Conservation (phyloP, 2,113 vertebrate species). For the Blennius ocellaris region DNA sequence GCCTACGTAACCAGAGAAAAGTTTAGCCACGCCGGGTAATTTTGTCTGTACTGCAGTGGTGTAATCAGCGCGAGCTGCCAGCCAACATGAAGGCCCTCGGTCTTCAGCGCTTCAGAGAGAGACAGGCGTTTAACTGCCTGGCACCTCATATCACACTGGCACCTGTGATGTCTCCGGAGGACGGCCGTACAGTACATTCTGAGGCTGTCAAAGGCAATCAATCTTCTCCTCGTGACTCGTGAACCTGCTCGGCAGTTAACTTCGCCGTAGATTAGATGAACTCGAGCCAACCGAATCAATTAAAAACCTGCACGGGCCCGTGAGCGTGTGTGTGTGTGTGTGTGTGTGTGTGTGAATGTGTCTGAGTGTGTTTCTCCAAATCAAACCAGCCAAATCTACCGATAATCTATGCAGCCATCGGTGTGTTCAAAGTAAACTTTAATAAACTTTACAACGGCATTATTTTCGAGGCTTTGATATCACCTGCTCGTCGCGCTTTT, state of each 20-base stretch:
- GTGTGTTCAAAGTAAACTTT: constrained; percentile 39
- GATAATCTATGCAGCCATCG: constrained; percentile 21
- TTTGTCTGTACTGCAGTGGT: not conserved
- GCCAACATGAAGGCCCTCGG: constrained; percentile 10
- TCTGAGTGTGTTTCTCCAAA: constrained; percentile 1
- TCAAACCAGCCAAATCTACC: constrained; percentile 4
- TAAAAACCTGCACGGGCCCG: constrained; percentile 5
- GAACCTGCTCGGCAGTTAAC: constrained; percentile 31
- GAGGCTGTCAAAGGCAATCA: constrained; percentile 36
- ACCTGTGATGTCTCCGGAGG: constrained; percentile 40
- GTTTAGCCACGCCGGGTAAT: not conserved
- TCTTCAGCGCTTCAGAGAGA: constrained; percentile 18
- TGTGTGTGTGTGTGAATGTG: too few relatives aligned
- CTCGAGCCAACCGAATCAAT: constrained; percentile 16
- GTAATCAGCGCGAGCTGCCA: constrained; percentile 7
- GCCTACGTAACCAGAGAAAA: not conserved
- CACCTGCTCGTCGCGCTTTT: constrained; percentile 69
- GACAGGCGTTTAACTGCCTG: constrained; percentile 37
- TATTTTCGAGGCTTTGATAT: constrained; percentile 81
- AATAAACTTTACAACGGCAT: constrained; percentile 48
- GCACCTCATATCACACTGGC: constrained; percentile 39
- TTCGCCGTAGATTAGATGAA: constrained; percentile 13
- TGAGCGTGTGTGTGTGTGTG: not conserved
- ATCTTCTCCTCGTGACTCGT: constrained; percentile 17
- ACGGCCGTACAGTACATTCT: constrained; percentile 22